Evolutionary conservation across 2,113 vertebrate genomes (phyloP).

Genomic region (Oncorhynchus tshawytscha): DNA sequence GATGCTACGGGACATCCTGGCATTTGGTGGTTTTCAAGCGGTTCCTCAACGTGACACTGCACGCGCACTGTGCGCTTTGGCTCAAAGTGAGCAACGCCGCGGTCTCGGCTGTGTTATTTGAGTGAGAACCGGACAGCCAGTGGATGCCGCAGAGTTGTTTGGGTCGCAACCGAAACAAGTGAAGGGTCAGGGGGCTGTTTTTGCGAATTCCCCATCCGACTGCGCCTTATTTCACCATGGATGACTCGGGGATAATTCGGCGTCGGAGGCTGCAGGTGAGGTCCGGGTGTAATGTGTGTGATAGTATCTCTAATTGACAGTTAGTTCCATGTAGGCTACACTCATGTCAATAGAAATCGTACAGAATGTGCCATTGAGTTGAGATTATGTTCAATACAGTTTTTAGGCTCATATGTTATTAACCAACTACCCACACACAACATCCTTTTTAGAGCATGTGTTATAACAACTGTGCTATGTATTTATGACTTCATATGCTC

Average conservation of each 20-base stretch:
- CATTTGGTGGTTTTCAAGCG: constrained; percentile 9
- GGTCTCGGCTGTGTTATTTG: not conserved
- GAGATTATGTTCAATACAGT: not conserved
- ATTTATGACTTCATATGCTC: not conserved
- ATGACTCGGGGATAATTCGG: constrained; percentile 79
- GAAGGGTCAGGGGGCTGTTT: constrained; percentile 19
- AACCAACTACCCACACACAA: not conserved
- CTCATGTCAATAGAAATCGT: too few species aligned
- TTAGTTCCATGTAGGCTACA: too few species aligned
- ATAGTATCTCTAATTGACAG: not conserved
- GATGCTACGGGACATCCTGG: constrained; percentile 14
- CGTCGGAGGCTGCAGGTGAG: constrained; percentile 79
- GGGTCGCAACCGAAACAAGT: constrained; percentile 12
- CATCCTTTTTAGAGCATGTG: not conserved
- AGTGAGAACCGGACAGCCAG: constrained; percentile 15
- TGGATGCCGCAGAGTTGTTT: constrained; percentile 30
- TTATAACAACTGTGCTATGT: not conserved
- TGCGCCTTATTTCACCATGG: constrained; percentile 56
- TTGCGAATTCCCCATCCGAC: constrained; percentile 17
- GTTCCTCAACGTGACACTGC: constrained; percentile 48
- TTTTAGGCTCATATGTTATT: not conserved
- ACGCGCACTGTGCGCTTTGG: constrained; percentile 10
- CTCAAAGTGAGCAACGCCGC: constrained; percentile 11
- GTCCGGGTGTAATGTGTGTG: not conserved
- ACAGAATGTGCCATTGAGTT: not conserved